Conservation (phyloP, 2,888 invertebrate species). For the Halictus ligatus region DNA sequence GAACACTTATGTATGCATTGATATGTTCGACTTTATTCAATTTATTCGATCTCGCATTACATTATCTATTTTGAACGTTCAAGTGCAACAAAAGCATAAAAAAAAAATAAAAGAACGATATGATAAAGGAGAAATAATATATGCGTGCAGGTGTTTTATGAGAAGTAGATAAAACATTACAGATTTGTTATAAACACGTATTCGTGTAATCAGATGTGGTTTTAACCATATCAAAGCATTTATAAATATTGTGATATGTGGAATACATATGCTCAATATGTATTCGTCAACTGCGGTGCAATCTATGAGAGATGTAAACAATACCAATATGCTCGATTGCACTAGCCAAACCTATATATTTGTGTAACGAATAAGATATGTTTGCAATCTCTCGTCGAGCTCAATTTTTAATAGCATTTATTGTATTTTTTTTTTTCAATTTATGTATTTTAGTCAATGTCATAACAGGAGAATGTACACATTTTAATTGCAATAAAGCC, state of each 20-base stretch:
- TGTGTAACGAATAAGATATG: slow-evolving; percentile 1
- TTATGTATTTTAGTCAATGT: slow-evolving; percentile 68
- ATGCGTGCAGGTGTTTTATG: slow-evolving; percentile 11
- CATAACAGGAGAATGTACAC: slow-evolving; percentile 48
- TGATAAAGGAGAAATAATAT: background rate
- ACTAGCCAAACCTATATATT: slow-evolving; percentile 6
- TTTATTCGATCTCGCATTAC: slow-evolving; percentile 10
- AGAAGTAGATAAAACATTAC: slow-evolving; percentile 4
- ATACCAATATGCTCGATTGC: slow-evolving; percentile 10
- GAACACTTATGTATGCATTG: background rate
- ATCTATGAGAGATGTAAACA: slow-evolving; percentile 42
- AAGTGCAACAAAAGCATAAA: slow-evolving; percentile 13
- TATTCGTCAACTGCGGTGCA: slow-evolving; percentile 60
- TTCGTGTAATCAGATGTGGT: slow-evolving; percentile 27
- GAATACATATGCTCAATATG: slow-evolving; percentile 52
- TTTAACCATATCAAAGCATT: slow-evolving; percentile 13
- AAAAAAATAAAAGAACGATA: background rate
- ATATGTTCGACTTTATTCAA: background rate
- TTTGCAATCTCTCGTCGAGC: slow-evolving; percentile 46
- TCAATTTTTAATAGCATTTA: slow-evolving; percentile 70
- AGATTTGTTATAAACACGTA: background rate
- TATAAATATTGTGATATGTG: slow-evolving; percentile 62
- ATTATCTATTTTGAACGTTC: slow-evolving; percentile 6
- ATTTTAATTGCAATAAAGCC: slow-evolving; percentile 60
- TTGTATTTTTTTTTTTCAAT: slow-evolving; percentile 48